Evolutionary conservation across 2,888 invertebrate genomes (phyloP), one percentile per base, ranked within the genome.

Genomic region (Autographa pulchrina): DNA sequence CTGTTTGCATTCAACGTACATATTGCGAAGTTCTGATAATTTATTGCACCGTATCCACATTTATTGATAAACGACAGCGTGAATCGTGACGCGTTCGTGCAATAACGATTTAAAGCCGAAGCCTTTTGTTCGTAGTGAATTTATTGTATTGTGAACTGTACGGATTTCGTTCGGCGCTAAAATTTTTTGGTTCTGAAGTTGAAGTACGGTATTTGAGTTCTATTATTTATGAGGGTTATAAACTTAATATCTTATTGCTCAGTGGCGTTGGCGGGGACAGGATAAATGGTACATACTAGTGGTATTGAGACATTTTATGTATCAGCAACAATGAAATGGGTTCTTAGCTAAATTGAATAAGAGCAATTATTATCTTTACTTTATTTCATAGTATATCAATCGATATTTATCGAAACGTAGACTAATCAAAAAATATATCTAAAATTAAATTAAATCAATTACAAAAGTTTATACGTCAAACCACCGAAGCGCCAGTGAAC

Each of bases 31-130:
- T 85, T 79, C 83, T 85, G 87, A 90, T 92, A 92, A 93, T 92
- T 92, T 92, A 92, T 92, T 85, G 89, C 79, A 85, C 86, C 89
- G 85, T 89, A 90, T 90, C 89, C 86, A 88, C 88, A 88, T 91
- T 91, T 90, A 91, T 92, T 92, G 90, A 92, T 91, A 90, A 89
- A 91, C 85, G 89, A 86, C 87, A 88, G 80, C 78, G 82, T 70
- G 81, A 77, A 77, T 82, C 81, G 85, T 85, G 86, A 85, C 86
- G 84, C 79, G 82, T 72, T 82, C 77, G 80, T 78, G 82, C 85
- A 82, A 82, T 84, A 85, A 85, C 86, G 86, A 86, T 89, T 89
- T 87, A 85, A 86, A 87, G 80, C 82, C 74, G 80, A 75, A 81
- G 78, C 85, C 84, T 83, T 85, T 83, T 87, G 85, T 87, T 86